A percentile compares a stretch with the other conserved stretches of the same genome.
phyloP scores from a whole-genome alignment of 2,888 invertebrate genomes.

The Erynnis tages region DNA sequence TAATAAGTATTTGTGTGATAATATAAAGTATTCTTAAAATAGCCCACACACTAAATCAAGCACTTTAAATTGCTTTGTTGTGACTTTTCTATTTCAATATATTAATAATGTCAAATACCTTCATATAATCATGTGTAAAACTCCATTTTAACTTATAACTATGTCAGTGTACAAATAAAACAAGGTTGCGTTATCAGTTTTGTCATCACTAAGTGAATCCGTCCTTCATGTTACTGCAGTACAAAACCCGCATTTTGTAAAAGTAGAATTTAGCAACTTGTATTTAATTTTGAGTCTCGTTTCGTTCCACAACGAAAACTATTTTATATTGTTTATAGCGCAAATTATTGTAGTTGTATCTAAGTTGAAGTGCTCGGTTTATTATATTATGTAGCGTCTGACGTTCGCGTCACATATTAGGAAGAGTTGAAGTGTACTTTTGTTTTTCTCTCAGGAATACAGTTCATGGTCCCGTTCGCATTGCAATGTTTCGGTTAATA shows the following conservation, averaged over 20 bases:
- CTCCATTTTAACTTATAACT: neutral
- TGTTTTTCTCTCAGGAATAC: conserved; percentile 8
- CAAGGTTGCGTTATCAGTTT: conserved; percentile 10
- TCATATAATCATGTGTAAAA: neutral
- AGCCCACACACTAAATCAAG: too few relatives aligned
- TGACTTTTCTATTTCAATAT: too few relatives aligned
- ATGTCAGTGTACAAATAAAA: conserved; percentile 6
- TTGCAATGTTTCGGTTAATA: neutral
- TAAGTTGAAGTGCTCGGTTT: conserved; percentile 39
- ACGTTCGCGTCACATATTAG: conserved; percentile 34
- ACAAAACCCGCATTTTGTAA: conserved; percentile 20
- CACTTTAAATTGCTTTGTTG: too few relatives aligned
- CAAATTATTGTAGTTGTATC: conserved; percentile 35
- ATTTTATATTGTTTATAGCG: conserved; percentile 37
- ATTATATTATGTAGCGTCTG: conserved; percentile 35
- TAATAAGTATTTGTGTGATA: too few relatives aligned
- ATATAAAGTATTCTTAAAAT: too few relatives aligned
- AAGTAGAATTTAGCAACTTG: conserved; percentile 23
- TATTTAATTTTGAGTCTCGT: conserved; percentile 26
- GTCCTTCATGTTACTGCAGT: conserved; percentile 12
- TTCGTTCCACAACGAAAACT: conserved; percentile 21
- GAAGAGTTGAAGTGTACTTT: conserved; percentile 26
- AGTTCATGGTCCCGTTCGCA: neutral
- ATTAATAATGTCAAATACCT: too few relatives aligned
- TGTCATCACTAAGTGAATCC: conserved; percentile 19